Conservation (phyloP, 2,888 invertebrate genomes). For the Ophion slaviceki region DNA sequence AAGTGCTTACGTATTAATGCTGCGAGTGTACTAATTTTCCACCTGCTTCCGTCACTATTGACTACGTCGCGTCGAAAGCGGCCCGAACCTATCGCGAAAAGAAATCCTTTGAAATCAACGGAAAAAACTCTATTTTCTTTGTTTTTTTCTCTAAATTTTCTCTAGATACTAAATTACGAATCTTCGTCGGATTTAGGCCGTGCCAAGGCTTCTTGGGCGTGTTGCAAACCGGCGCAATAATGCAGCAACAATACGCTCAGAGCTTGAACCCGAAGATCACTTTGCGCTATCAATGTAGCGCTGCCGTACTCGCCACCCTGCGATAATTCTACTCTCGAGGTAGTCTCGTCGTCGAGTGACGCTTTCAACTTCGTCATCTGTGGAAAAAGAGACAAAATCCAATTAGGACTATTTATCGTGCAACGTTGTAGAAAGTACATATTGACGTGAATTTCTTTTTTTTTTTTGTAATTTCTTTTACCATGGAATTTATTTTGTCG, state of each 20-base stretch:
- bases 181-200: constrained; percentile 69
- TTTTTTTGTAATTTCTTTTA: constrained; percentile 82
- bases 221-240: constrained; percentile 96
- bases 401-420: neutral
- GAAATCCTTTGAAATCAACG: constrained; percentile 11
- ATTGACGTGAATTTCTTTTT: neutral
- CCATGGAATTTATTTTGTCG: constrained; percentile 94
- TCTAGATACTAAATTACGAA: constrained; percentile 43
- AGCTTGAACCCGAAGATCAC: constrained; percentile 95
- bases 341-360: constrained; percentile 90
- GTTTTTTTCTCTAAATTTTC: constrained; percentile 22
- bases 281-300: constrained; percentile 84
- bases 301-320: constrained; percentile 77
- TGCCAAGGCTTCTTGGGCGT: constrained; percentile 86
- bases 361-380: constrained; percentile 91
- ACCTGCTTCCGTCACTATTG: constrained; percentile 49
- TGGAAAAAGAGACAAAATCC: constrained; percentile 45
- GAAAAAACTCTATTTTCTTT: constrained; percentile 47
- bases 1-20: constrained; percentile 54
- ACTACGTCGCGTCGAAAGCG: constrained; percentile 58
- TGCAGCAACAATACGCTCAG: constrained; percentile 96
- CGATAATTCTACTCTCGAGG: constrained; percentile 82
- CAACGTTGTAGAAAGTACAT: neutral
- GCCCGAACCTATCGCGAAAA: constrained; percentile 23
- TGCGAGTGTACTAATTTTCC: constrained; percentile 36